A percentile compares a stretch with the other conserved stretches of the same genome.
phyloP scores from a whole-genome alignment of 92 coral and sea anemone species.

The Siderastrea radians region DNA sequence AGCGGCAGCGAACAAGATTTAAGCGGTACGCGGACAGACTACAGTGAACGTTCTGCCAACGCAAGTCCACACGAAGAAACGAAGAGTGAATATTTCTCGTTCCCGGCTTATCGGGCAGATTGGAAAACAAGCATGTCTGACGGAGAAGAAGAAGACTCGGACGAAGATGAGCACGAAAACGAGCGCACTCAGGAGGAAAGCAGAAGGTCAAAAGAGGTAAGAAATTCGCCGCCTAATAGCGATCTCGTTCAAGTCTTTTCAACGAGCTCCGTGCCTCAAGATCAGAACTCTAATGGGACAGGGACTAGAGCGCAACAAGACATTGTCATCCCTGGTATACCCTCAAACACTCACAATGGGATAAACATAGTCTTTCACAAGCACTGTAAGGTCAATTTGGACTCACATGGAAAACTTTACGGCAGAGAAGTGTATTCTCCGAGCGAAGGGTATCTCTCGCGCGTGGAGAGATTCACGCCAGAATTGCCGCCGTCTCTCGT shows the following conservation, averaged over 20 bases:
- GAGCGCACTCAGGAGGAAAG: conserved; percentile 20
- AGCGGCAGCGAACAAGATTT: conserved; percentile 21
- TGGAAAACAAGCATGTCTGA: conserved; percentile 56
- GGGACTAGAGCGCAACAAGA: conserved; percentile 1
- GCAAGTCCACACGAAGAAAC: conserved; percentile 11
- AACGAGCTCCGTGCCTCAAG: conserved; percentile 45
- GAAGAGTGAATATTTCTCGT: conserved; percentile 88
- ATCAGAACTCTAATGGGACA: conserved; percentile 10
- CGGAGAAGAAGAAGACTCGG: conserved; percentile 55
- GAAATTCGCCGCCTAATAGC: conserved; percentile 33
- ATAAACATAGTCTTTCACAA: conserved; percentile 83
- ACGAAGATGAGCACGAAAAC: conserved; percentile 38
- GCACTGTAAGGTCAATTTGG: conserved; percentile 59
- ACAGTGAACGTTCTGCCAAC: not conserved
- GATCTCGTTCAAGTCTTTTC: conserved; percentile 41
- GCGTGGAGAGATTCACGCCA: conserved; percentile 51
- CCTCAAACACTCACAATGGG: conserved; percentile 78
- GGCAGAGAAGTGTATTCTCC: conserved; percentile 36
- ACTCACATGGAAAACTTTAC: conserved; percentile 16
- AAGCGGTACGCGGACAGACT: conserved; percentile 5
- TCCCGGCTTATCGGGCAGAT: conserved; percentile 96
- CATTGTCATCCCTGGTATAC: conserved; percentile 78
- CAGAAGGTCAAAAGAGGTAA: conserved; percentile 42
- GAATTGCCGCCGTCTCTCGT: conserved; percentile 62
- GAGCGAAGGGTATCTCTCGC: conserved; percentile 27